Evolutionary conservation across 2,797 vertebrate species (phyloP).

Genomic region (Pipistrellus kuhlii): DNA sequence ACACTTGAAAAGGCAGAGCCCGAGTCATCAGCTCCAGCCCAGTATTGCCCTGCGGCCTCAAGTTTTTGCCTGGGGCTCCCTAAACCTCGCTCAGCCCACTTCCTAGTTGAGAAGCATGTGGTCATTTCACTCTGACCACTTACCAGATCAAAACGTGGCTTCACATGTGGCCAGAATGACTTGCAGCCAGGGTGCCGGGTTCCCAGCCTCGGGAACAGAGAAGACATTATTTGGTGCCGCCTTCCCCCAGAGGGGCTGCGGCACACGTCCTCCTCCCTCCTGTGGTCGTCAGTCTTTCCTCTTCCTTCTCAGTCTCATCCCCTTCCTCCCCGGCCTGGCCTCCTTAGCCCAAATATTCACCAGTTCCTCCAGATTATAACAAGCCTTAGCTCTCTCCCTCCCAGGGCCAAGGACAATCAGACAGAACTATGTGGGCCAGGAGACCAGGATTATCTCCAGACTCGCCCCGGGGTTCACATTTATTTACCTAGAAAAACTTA

Average conservation of each 20-base stretch:
- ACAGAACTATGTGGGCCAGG: fast-evolving
- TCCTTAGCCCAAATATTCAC: background rate
- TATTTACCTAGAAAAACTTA: background rate
- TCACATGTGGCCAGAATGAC: background rate
- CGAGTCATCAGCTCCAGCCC: constrained; percentile 11
- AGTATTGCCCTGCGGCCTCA: fast-evolving
- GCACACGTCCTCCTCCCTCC: background rate
- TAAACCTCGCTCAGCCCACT: background rate
- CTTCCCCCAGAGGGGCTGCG: background rate
- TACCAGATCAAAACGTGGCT: background rate
- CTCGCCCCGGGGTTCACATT: background rate
- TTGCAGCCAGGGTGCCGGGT: background rate
- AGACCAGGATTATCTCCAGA: background rate
- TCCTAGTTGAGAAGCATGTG: background rate
- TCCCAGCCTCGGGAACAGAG: background rate
- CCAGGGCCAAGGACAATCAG: background rate
- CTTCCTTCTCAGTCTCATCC: background rate
- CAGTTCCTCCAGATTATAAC: background rate
- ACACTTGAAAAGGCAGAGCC: constrained; percentile 73
- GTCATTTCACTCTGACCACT: background rate
- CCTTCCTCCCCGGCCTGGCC: background rate
- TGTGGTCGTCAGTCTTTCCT: no score
- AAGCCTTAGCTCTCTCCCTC: background rate
- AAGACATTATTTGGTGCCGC: background rate
- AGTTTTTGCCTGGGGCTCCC: constrained; percentile 59